These are phyloP conservation scores for Proteles cristata DNA, from an alignment of 2,113 vertebrate species.

Conservation along the genomic window DNA sequence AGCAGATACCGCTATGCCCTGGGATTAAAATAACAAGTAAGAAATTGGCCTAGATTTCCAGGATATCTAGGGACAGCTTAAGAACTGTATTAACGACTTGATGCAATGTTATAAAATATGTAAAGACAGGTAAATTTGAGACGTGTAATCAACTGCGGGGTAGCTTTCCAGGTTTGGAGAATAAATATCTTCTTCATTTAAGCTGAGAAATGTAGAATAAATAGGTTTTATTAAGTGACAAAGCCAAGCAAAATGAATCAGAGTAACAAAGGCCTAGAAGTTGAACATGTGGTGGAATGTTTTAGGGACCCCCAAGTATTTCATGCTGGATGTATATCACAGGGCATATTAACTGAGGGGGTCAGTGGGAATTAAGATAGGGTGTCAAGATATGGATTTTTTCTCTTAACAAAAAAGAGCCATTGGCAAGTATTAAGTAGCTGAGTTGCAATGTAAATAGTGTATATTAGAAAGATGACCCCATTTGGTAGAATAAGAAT, in stretches of 20 bases:
- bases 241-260: not conserved
- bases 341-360: not conserved
- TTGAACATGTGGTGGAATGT: not conserved
- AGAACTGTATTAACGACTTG: not conserved
- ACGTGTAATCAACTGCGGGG: not conserved
- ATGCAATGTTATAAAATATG: not conserved
- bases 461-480: not conserved
- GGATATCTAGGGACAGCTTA: not conserved
- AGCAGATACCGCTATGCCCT: not conserved
- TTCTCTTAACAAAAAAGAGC: not conserved
- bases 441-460: not conserved
- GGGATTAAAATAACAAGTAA: not conserved
- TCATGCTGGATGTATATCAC: not conserved
- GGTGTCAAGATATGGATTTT: not conserved
- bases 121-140: not conserved
- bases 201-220: not conserved
- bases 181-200: not conserved
- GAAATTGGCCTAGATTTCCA: not conserved
- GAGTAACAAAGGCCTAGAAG: not conserved
- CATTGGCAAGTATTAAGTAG: not conserved
- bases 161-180: not conserved
- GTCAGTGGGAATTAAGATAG: not conserved
- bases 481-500: not conserved
- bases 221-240: not conserved
- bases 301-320: not conserved